Evolutionary conservation across 2,888 invertebrate genomes (phyloP), one percentile per base, ranked within the genome.

Genomic region (Calliphora vomitoria): DNA sequence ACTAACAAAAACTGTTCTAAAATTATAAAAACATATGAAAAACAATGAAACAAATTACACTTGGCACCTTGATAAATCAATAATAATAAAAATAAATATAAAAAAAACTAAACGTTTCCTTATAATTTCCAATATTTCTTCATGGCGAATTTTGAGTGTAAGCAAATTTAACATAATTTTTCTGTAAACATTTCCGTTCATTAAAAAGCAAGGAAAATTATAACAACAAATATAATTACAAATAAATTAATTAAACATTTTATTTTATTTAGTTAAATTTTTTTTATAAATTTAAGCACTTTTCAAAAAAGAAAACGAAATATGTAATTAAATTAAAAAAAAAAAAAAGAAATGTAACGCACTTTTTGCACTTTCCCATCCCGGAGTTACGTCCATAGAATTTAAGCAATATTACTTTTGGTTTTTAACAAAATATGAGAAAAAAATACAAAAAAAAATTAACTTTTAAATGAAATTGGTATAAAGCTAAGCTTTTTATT

Each of bases 321-420:
- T 38, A n/a, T n/a, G n/a, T n/a, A 31, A 50, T 66, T 35, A 55
- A 62, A 80, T 66, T 80, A 85, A 87, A 80, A 85, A 78, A 58
- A 88, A 89, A 89, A 87, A 90, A 78, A 88, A 88, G 11, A 85
- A 78, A 79, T 89, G 90, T 89, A 92, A 92, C 91, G 92, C 92
- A 92, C 92, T 92, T 85, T 87, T 92, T 92, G 93, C 93, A 93
- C 93, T 92, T 91, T 93, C 93, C 93, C 93, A 93, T 93, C 93
- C 93, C 93, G 91, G 90, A 93, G 93, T 93, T 93, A 93, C 93
- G 93, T 93, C 93, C 93, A 93, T 93, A 93, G 93, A 91, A 92
- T 91, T 92, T 93, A 93, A 90, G 87, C 85, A 75, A 85, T 74
- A 66, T 85, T 75, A 84, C 68, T 66, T 64, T 83, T 72, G 11